Evolutionary conservation across 1,140 invertebrate genomes (phyloP), one percentile per base, ranked within the genome.

Genomic region (Pteromalus puparum): DNA sequence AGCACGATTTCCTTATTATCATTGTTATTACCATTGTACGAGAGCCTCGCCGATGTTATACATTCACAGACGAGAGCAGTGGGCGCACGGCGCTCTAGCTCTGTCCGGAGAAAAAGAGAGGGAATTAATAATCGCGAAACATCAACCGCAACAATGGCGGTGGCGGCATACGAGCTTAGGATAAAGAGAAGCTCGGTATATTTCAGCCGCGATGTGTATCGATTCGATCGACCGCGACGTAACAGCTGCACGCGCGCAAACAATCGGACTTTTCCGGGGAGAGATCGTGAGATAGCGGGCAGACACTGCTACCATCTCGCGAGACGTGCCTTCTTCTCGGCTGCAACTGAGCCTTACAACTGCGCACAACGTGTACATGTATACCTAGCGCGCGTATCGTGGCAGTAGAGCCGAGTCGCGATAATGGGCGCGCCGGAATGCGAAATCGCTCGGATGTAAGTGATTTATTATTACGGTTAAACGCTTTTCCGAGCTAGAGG

Each of bases 121-220:
- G 21, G 72, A 73, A 73, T 73, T 75, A 75, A 75, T 75, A 75
- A 75, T 75, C 38, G 24, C 73, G 38, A 46, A 75, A 75, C n/a
- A 26, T 3, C 38, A 26, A 7, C 21, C 73, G 73, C 42, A 48
- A 75, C 73, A 75, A 75, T 75, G 21, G 42, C 30, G 28, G 18
- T 15, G 28, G 18, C 73, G 28, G 30, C 72, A 18, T 34, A 12
- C 28, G 28, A 30, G 72, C 30, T 21, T 70, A 28, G 67, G 26
- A 70, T 70, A 61, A 61, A 61, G 67, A 70, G 21, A 5, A 26
- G 67, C 10, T n/a, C 26, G 67, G 67, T 70, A 30, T 18, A 70
- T 15, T 9, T 70, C 67, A 70, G 2, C 67, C 67, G 24, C 67
- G 26, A 30, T 70, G 67, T 26, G 15, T 70, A 70, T 70, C 67